These are phyloP conservation scores for Rhinella marina DNA, from an alignment of 2,797 vertebrate genomes.

Conservation along the genomic window DNA sequence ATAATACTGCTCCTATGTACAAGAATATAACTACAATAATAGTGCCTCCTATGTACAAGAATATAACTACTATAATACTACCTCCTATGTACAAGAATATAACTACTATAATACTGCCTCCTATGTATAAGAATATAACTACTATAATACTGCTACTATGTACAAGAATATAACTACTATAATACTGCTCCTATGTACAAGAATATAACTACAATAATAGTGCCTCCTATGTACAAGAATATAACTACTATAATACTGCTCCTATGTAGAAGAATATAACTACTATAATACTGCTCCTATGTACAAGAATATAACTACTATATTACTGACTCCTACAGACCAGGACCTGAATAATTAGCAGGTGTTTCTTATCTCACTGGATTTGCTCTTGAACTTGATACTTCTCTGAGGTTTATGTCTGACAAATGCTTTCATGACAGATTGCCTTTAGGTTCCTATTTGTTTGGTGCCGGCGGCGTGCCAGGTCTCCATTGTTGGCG, in stretches of 20 bases:
- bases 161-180: constrained; percentile 11
- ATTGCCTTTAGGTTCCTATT: neutral
- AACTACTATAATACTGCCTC: neutral
- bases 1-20: neutral
- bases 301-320: neutral
- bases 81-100: neutral
- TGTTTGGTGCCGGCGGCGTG: neutral
- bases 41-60: constrained; percentile 3
- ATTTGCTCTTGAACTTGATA: constrained; percentile 14
- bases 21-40: constrained; percentile 5
- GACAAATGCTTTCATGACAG: neutral
- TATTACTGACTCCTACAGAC: neutral
- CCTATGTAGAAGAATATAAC: neutral
- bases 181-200: neutral
- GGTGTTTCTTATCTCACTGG: neutral
- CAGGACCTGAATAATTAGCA: neutral
- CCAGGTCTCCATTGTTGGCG: constrained; percentile 3
- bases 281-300: neutral
- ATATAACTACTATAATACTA: constrained; percentile 1
- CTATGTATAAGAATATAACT: constrained; percentile 3
- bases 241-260: neutral
- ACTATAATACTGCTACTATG: neutral
- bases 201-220: constrained; percentile 7
- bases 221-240: constrained; percentile 4
- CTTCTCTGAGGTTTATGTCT: neutral